Percentiles rank a stretch among this genome's conserved stretches.
Conservation (phyloP, 2,888 invertebrate genomes). For the Andrena fulva region DNA sequence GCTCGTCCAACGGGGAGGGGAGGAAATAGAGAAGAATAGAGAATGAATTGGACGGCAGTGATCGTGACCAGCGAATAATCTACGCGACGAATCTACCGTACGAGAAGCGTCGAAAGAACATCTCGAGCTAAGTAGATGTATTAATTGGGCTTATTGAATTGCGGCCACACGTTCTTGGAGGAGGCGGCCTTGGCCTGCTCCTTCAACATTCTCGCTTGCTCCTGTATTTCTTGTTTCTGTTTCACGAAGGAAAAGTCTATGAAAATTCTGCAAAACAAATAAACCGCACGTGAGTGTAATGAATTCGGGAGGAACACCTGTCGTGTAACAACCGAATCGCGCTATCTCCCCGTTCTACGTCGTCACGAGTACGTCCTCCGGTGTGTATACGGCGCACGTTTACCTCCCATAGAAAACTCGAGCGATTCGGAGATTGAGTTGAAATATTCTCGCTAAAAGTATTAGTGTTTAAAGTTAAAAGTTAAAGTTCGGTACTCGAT, state of each 20-base stretch:
- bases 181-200: slow-evolving; percentile 82
- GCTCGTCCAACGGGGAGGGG: not conserved
- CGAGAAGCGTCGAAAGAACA: slow-evolving; percentile 64
- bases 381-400: no score
- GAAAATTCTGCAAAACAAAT: slow-evolving; percentile 90
- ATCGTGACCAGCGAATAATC: slow-evolving; percentile 31
- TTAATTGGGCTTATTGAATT: slow-evolving; percentile 83
- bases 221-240: slow-evolving; percentile 89
- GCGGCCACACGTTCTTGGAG: slow-evolving; percentile 84
- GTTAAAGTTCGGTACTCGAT: not conserved
- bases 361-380: slow-evolving; percentile 8
- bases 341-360: slow-evolving; percentile 32
- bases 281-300: slow-evolving; percentile 72
- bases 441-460: not conserved
- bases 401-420: not conserved
- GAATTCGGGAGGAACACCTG: slow-evolving; percentile 23
- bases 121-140: slow-evolving; percentile 59
- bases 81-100: slow-evolving; percentile 14
- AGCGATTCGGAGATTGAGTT: not conserved
- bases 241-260: slow-evolving; percentile 93
- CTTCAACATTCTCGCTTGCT: slow-evolving; percentile 87
- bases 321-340: slow-evolving; percentile 26
- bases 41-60: not conserved
- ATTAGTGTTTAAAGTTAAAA: no score
- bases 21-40: not conserved